Conservation (phyloP, 2,113 vertebrate species). For the Boleophthalmus pectinirostris region DNA sequence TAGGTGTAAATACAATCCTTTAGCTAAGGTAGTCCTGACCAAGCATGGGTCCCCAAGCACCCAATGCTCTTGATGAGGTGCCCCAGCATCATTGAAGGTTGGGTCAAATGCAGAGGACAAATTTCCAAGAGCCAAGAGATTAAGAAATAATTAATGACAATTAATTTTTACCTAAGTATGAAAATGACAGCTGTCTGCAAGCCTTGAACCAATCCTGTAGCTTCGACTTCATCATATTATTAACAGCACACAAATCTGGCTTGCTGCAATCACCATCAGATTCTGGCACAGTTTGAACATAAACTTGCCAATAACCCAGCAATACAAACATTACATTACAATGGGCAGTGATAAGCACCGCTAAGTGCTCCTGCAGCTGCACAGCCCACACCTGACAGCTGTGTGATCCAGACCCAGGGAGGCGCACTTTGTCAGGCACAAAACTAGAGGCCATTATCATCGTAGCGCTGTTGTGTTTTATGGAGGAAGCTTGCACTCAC, state of each 20-base stretch:
- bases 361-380: conserved; percentile 60
- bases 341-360: conserved; percentile 36
- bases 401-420: conserved; percentile 29
- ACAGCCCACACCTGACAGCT: conserved; percentile 76
- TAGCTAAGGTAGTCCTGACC: too few relatives aligned
- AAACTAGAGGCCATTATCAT: conserved; percentile 47
- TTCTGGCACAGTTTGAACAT: conserved; percentile 26
- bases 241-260: conserved; percentile 37
- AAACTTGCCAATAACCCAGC: conserved; percentile 6
- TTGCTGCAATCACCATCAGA: conserved; percentile 49
- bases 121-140: too few relatives aligned
- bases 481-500: conserved; percentile 49
- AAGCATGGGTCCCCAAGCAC: too few relatives aligned
- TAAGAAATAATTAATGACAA: too few relatives aligned
- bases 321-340: conserved; percentile 16
- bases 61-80: too few relatives aligned
- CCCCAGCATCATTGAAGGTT: too few relatives aligned
- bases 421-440: conserved; percentile 26
- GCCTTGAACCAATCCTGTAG: conserved; percentile 2
- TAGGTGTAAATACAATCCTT: too few relatives aligned
- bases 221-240: conserved; percentile 23
- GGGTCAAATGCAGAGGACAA: too few relatives aligned
- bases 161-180: not conserved
- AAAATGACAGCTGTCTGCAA: not conserved
- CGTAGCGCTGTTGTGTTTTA: conserved; percentile 51